Conservation (phyloP, 1,140 invertebrate genomes). For the Metaphire vulgaris region DNA sequence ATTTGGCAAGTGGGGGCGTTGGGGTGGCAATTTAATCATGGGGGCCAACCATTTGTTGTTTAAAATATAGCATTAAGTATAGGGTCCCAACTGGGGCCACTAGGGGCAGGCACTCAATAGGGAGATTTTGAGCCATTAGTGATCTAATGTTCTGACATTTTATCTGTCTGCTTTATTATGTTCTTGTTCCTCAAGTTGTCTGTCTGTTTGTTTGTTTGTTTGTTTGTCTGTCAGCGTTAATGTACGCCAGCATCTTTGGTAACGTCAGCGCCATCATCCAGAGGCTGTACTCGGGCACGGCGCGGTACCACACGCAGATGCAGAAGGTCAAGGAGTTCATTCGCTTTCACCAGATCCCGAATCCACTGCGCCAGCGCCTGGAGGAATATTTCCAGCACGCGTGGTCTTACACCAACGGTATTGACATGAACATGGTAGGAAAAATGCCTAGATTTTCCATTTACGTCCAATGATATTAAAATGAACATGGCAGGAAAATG, state of each 20-base stretch:
- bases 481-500: too few relatives aligned
- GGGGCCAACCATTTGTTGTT: too few relatives aligned
- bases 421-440: slow-evolving; percentile 85
- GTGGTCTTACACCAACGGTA: slow-evolving; percentile 99
- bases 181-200: too few relatives aligned
- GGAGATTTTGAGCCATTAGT: too few relatives aligned
- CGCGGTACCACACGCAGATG: slow-evolving; percentile 97
- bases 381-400: slow-evolving; percentile 99
- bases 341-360: slow-evolving; percentile 96
- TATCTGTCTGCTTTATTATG: too few relatives aligned
- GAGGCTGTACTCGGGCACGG: slow-evolving; percentile 92
- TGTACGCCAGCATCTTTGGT: slow-evolving; percentile 99
- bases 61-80: too few relatives aligned
- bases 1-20: too few relatives aligned
- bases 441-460: neutral
- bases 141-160: too few relatives aligned
- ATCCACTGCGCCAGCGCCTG: slow-evolving; percentile 88
- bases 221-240: slow-evolving; percentile 68
- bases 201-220: neutral
- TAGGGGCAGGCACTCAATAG: too few relatives aligned
- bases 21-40: too few relatives aligned
- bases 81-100: too few relatives aligned
- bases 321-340: slow-evolving; percentile 90
- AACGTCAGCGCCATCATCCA: slow-evolving; percentile 99
- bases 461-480: slow-evolving; percentile 2